These are phyloP conservation scores for Lepeophtheirus nordmannii DNA, from an alignment of 2,888 invertebrate genomes.

Conservation along the genomic window DNA sequence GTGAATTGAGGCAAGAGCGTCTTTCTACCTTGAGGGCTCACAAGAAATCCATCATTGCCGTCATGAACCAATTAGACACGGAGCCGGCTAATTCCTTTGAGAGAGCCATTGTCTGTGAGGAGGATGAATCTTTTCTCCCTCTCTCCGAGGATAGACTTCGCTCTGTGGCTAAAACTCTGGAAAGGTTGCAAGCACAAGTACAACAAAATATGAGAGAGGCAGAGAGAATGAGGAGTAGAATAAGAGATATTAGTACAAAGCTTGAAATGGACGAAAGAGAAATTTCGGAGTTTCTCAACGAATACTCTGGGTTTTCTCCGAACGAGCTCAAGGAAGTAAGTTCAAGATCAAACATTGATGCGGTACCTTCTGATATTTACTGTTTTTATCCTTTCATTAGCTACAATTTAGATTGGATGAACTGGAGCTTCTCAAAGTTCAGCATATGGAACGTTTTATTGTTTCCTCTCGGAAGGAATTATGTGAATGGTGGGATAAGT, in stretches of 20 bases:
- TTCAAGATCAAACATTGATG: not conserved
- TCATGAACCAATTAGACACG: not conserved
- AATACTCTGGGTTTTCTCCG: not conserved
- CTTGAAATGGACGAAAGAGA: conserved; percentile 1
- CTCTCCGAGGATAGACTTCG: not conserved
- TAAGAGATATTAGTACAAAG: not conserved
- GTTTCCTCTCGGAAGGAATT: not conserved
- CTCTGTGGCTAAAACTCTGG: not conserved
- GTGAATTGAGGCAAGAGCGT: not conserved
- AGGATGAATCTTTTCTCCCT: not conserved
- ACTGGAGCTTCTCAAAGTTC: conserved; percentile 2
- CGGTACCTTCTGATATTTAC: no score
- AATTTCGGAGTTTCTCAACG: not conserved
- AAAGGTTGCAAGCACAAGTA: not conserved
- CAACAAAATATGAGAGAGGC: not conserved
- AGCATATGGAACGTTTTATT: conserved; percentile 13
- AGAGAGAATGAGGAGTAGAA: not conserved
- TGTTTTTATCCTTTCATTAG: not conserved
- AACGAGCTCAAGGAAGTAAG: conserved; percentile 8
- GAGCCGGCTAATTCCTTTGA: not conserved
- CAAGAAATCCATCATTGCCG: not conserved
- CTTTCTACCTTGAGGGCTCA: not conserved
- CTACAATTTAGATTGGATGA: conserved; percentile 2
- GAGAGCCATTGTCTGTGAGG: not conserved
- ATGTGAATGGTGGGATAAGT: not conserved